Percentiles rank a stretch among this genome's conserved stretches.
Evolutionary conservation across 2,888 invertebrate species (phyloP).

Genomic region (Meteorus colon): DNA sequence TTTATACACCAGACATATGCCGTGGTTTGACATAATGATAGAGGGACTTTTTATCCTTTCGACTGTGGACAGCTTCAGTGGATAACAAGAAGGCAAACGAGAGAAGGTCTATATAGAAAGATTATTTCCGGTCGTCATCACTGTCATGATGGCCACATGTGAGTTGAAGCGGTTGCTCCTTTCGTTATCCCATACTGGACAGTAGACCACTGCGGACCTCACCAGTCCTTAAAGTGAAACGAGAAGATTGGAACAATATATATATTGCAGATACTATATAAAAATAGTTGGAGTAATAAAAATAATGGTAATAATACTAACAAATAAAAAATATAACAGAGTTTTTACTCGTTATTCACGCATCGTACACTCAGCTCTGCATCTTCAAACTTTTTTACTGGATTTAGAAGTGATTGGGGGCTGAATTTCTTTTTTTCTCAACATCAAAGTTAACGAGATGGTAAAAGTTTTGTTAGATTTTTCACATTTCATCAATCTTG

Average conservation of each 20-base stretch:
- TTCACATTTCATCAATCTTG: not conserved
- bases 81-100: conserved; percentile 16
- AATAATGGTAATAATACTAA: not conserved
- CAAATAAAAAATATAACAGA: conserved; percentile 2
- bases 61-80: not conserved
- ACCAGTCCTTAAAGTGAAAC: not conserved
- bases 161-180: not conserved
- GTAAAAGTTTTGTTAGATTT: conserved; percentile 10
- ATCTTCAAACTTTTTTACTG: not conserved
- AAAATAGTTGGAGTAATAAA: not conserved
- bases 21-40: not conserved
- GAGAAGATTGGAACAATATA: not conserved
- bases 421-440: conserved; percentile 7
- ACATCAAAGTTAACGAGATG: conserved; percentile 13
- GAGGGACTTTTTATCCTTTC: not conserved
- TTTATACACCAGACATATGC: not conserved
- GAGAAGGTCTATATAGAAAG: not conserved
- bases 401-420: not conserved
- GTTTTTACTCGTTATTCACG: conserved; percentile 37
- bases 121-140: conserved; percentile 5
- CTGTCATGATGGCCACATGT: conserved; percentile 4
- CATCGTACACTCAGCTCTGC: conserved; percentile 14
- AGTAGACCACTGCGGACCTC: not conserved
- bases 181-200: conserved; percentile 6
- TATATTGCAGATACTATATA: not conserved